Evolutionary conservation across 2,888 invertebrate genomes (phyloP).

Genomic region (Apotomis capreana): DNA sequence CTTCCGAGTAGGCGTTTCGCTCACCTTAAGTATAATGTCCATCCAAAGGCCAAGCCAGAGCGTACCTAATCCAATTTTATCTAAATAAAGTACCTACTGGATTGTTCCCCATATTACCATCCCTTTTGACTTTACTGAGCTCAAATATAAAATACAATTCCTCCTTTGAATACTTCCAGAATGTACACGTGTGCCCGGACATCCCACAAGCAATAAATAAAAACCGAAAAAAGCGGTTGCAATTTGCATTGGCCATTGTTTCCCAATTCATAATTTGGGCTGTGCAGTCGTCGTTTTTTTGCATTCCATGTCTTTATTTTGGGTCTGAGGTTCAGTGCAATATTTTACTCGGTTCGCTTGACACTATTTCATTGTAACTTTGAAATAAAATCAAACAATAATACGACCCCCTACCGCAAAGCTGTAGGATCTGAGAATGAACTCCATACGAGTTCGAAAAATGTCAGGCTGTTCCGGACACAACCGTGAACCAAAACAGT

Average conservation of each 20-base stretch:
- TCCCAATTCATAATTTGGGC: constrained; percentile 70
- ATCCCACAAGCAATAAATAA: constrained; percentile 59
- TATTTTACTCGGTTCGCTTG: neutral
- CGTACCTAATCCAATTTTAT: too few relatives aligned
- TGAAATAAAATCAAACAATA: too few relatives aligned
- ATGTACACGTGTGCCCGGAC: constrained; percentile 19
- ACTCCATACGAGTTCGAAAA: too few relatives aligned
- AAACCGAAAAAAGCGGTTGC: constrained; percentile 56
- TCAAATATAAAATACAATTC: constrained; percentile 17
- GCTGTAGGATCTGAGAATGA: too few relatives aligned
- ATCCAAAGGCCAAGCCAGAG: too few relatives aligned
- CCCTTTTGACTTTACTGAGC: neutral
- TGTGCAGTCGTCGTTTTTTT: constrained; percentile 60
- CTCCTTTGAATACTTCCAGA: constrained; percentile 13
- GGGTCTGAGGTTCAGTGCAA: constrained; percentile 7
- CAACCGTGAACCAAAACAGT: too few relatives aligned
- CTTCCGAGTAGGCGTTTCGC: too few relatives aligned
- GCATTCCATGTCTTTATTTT: constrained; percentile 41
- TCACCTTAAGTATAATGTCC: too few relatives aligned
- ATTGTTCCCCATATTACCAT: constrained; percentile 1
- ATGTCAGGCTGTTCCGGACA: too few relatives aligned
- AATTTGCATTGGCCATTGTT: constrained; percentile 81
- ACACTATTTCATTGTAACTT: neutral
- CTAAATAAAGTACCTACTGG: neutral
- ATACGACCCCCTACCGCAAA: too few relatives aligned